phyloP scores from a whole-genome alignment of 2,113 vertebrate species.

The pig (Sus scrofa) region DNA sequence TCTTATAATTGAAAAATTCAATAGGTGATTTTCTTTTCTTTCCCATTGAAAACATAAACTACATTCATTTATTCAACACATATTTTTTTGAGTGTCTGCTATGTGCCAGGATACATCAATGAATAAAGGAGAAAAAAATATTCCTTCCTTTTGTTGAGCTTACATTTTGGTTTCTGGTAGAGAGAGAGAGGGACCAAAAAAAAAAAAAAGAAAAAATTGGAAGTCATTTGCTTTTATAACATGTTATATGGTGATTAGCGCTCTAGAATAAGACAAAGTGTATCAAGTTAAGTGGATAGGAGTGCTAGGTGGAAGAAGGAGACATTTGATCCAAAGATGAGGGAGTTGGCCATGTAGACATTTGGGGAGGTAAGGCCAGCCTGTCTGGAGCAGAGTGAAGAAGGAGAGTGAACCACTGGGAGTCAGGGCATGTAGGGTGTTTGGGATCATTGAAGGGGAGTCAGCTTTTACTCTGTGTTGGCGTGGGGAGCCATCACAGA shows the following conservation, averaged over 20 bases:
- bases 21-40: conserved; percentile 8
- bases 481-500: not conserved
- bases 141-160: not conserved
- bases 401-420: not conserved
- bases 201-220: not conserved
- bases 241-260: not conserved
- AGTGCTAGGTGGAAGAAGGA: not conserved
- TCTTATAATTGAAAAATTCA: not conserved
- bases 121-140: not conserved
- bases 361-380: not conserved
- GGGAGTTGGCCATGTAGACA: not conserved
- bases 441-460: not conserved
- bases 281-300: not conserved
- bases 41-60: not conserved
- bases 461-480: not conserved
- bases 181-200: not conserved
- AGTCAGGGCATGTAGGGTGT: not conserved
- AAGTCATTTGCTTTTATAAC: not conserved
- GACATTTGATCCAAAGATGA: not conserved
- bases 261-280: not conserved
- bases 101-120: not conserved
- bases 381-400: not conserved
- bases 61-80: not conserved
- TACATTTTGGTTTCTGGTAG: not conserved
- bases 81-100: not conserved